These are phyloP conservation scores for Psittacula cyanocephala DNA, from an alignment of 2,113 vertebrate genomes.

Conservation along the genomic window DNA sequence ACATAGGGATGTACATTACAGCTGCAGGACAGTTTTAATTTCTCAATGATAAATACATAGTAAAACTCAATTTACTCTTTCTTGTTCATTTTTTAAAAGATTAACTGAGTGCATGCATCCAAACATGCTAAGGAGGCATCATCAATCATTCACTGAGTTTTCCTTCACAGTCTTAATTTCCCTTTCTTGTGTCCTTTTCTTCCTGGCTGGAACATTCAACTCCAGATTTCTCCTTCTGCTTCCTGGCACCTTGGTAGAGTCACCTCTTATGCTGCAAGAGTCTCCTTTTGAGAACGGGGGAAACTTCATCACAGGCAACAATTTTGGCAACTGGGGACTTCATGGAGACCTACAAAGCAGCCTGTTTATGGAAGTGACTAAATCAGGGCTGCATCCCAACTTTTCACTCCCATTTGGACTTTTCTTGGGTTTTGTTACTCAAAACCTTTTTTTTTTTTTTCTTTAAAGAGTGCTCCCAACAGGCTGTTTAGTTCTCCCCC, in stretches of 20 bases:
- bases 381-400: background rate
- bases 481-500: background rate
- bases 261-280: background rate
- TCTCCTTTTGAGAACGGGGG: background rate
- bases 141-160: background rate
- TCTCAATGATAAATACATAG: background rate
- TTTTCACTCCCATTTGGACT: background rate
- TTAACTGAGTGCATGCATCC: background rate
- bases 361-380: background rate
- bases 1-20: background rate
- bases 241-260: background rate
- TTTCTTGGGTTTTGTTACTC: background rate
- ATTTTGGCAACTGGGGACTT: background rate
- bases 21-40: background rate
- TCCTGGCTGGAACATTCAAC: background rate
- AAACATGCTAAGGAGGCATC: background rate
- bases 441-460: background rate
- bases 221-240: background rate
- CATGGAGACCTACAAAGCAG: background rate
- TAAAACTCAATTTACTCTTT: background rate
- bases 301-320: background rate
- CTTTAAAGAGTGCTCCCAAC: background rate
- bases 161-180: background rate
- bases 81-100: background rate
- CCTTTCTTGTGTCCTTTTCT: background rate